Base-by-base conservation (phyloP, 2,888 invertebrate genomes). In the Drosophila macrospina region DNA sequence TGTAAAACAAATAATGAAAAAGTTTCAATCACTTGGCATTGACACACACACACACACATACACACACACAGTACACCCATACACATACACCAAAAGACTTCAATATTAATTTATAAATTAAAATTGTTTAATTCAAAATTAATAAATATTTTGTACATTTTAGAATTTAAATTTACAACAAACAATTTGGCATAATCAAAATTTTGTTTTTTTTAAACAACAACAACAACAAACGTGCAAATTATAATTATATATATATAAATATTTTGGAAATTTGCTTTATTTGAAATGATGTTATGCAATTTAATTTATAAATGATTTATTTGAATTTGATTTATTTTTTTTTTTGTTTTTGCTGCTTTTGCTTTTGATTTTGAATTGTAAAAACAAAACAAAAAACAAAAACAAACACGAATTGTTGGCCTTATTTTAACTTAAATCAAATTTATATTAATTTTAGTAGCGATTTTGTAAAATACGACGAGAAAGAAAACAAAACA, bases 381-480 rank as follows among this genome's bases (percentile, higher is more conserved):
- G 45, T 54, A 30, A 36, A 41, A 51, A 37, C 45, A 54, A 42
- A 37, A 28, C 28, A 28, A 28, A 7, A 59, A 56, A 59, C 32
- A 59, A 42, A 54, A 50, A 44, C 15, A 63, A 66, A 34, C 10
- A 59, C 30, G 41, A 76, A 78, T 78, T 86, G 86, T 84, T 84
- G 83, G 83, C 86, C 86, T 86, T 84, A 83, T 86, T 86, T 84
- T 68, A 80, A 83, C 72, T 72, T 86, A 84, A 84, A 84, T 83
- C 80, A 86, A 84, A 86, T 86, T 85, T 82, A 77, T 84, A 75
- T 61, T 84, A 84, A 78, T 81, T 84, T 84, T 84, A 82, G 71
- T 70, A 72, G 48, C 60, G 68, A 80, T 69, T 69, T 77, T 83
- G 69, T 78, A 73, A 71, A 67, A 69, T 67, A 65, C 64, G 47